Percentiles rank a stretch among this genome's conserved stretches.
phyloP scores from a whole-genome alignment of 1,140 invertebrate genomes.

The Trichonephila inaurata region DNA sequence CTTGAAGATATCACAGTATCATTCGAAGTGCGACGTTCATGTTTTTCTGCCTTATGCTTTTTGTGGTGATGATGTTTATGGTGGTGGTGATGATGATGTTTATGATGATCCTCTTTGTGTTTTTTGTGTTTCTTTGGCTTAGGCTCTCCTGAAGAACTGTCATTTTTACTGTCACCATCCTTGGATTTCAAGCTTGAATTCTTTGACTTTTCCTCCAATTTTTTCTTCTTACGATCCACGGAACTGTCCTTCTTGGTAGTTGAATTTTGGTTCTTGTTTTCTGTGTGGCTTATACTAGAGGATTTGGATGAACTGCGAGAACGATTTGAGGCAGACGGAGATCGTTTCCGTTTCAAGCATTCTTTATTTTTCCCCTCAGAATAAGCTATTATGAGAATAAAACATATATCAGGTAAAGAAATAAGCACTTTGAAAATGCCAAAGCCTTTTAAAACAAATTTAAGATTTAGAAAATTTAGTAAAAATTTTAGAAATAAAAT shows the following conservation, averaged over 20 bases:
- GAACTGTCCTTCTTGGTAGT: conserved; percentile 26
- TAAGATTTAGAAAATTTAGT: too few species aligned
- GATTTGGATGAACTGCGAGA: conserved; percentile 69
- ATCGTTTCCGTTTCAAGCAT: conserved; percentile 44
- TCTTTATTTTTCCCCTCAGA: conserved; percentile 19
- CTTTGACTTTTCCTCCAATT: neutral
- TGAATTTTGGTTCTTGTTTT: conserved; percentile 1
- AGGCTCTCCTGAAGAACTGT: neutral
- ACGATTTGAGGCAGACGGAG: conserved; percentile 51
- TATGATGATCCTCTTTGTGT: conserved; percentile 78
- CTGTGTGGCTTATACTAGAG: neutral
- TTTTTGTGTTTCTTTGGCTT: conserved; percentile 85
- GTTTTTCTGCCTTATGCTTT: conserved; percentile 78
- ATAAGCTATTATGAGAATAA: neutral
- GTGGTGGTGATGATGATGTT: conserved; percentile 88
- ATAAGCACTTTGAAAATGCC: too few species aligned
- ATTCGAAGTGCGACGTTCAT: conserved; percentile 74
- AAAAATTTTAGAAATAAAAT: too few species aligned
- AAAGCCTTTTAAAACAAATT: too few species aligned
- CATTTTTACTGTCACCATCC: conserved; percentile 1
- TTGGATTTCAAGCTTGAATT: neutral
- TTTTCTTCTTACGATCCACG: conserved; percentile 45
- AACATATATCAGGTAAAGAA: neutral
- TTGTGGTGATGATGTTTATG: conserved; percentile 87
- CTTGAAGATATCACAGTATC: conserved; percentile 74